Evolutionary conservation across 2,797 vertebrate species (phyloP).

Genomic region (Australoheros facetus): DNA sequence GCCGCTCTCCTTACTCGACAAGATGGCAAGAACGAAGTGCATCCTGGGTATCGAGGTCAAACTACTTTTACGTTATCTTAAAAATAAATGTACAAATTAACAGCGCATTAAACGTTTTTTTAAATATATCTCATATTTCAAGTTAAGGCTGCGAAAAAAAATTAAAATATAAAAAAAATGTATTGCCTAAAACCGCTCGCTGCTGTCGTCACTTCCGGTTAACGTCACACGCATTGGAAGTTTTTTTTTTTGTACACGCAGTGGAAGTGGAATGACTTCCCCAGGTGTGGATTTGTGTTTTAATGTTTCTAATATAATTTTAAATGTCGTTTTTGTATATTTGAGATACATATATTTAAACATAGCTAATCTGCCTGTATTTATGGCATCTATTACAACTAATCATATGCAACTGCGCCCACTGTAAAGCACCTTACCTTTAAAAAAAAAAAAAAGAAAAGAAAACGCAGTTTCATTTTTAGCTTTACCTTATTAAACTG

Average conservation of each 20-base stretch:
- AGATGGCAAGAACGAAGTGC: conserved; percentile 80
- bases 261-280: background rate
- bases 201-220: conserved; percentile 34
- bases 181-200: accelerated
- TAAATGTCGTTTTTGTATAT: background rate
- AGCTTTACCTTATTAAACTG: background rate
- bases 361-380: no score
- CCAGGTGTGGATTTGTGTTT: background rate
- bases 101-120: accelerated
- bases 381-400: background rate
- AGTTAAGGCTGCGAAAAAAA: background rate
- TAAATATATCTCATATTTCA: no score
- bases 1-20: conserved; percentile 66
- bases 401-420: background rate
- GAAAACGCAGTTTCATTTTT: background rate
- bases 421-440: background rate
- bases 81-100: background rate
- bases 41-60: conserved; percentile 71
- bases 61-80: conserved; percentile 9
- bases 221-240: background rate
- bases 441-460: background rate
- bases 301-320: background rate
- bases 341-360: accelerated
- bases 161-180: background rate
- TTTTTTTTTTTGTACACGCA: no score